Percentiles rank a stretch among this genome's conserved stretches.
Conservation (phyloP, 92 coral and sea anemone species). For the Metridium senile region DNA sequence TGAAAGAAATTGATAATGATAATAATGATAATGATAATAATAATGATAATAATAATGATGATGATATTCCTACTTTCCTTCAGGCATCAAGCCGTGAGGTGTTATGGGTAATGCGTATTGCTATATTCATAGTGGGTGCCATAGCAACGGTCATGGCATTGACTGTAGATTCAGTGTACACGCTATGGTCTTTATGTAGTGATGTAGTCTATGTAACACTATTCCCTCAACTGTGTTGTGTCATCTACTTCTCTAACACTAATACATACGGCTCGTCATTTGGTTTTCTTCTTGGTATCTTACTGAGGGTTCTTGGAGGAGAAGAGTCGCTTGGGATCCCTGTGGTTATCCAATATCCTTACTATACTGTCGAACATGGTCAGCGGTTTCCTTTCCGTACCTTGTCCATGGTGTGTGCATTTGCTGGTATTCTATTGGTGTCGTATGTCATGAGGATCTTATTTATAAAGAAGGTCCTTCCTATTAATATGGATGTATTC, state of each 20-base stretch:
- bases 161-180: constrained; percentile 75
- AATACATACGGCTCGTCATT: constrained; percentile 79
- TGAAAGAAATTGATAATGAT: background rate
- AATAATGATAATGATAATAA: background rate
- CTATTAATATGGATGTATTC: constrained; percentile 54
- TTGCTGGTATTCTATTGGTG: constrained; percentile 42
- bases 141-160: constrained; percentile 81
- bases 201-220: constrained; percentile 74
- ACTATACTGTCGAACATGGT: constrained; percentile 51
- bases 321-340: constrained; percentile 68
- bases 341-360: constrained; percentile 72
- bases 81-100: constrained; percentile 81
- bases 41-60: background rate
- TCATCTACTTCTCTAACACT: constrained; percentile 62
- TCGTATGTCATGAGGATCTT: constrained; percentile 52
- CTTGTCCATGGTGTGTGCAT: constrained; percentile 59
- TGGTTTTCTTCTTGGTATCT: constrained; percentile 71
- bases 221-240: constrained; percentile 88
- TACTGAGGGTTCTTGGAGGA: constrained; percentile 84
- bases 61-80: background rate
- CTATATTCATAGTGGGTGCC: constrained; percentile 74
- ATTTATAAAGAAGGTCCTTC: constrained; percentile 51
- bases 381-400: constrained; percentile 81
- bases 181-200: constrained; percentile 71
- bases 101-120: constrained; percentile 86